Conservation (phyloP, 2,888 invertebrate species). For the Malacosoma neustria region DNA sequence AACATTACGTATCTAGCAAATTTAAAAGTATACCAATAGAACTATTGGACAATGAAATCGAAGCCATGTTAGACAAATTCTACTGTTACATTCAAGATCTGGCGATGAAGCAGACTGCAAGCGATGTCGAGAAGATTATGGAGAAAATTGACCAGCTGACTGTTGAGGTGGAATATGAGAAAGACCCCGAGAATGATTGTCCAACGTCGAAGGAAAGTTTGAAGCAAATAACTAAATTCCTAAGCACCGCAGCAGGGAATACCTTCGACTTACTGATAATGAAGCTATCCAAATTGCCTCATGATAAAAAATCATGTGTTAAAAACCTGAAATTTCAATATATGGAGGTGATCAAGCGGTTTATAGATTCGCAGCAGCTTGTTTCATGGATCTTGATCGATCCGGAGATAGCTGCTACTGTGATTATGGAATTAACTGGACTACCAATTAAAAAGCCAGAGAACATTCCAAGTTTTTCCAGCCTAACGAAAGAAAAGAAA, state of each 20-base stretch:
- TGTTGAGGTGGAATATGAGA: slow-evolving; percentile 22
- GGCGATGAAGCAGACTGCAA: slow-evolving; percentile 34
- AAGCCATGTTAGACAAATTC: slow-evolving; percentile 51
- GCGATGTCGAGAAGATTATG: slow-evolving; percentile 38
- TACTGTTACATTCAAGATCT: slow-evolving; percentile 52
- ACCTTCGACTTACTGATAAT: slow-evolving; percentile 54
- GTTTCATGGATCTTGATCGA: slow-evolving; percentile 45
- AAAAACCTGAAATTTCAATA: slow-evolving; percentile 56
- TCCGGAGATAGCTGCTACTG: slow-evolving; percentile 45
- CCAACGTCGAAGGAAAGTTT: slow-evolving; percentile 38
- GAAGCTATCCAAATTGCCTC: slow-evolving; percentile 46
- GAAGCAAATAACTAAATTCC: slow-evolving; percentile 41
- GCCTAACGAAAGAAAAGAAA: slow-evolving; percentile 35
- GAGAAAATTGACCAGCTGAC: slow-evolving; percentile 45
- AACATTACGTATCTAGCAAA: slow-evolving; percentile 43
- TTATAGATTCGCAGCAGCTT: slow-evolving; percentile 47
- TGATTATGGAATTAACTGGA: slow-evolving; percentile 51
- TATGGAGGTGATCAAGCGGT: slow-evolving; percentile 45
- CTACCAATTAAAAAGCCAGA: slow-evolving; percentile 36
- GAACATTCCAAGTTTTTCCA: slow-evolving; percentile 33
- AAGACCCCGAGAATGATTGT: slow-evolving; percentile 33
- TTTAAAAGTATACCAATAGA: slow-evolving; percentile 51
- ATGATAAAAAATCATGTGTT: slow-evolving; percentile 42
- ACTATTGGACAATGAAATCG: slow-evolving; percentile 48
- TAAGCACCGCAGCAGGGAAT: slow-evolving; percentile 43